Percentiles rank a stretch among this genome's conserved stretches.
phyloP scores from a whole-genome alignment of 1,140 invertebrate species.

The Drosophila equinoxialis region DNA sequence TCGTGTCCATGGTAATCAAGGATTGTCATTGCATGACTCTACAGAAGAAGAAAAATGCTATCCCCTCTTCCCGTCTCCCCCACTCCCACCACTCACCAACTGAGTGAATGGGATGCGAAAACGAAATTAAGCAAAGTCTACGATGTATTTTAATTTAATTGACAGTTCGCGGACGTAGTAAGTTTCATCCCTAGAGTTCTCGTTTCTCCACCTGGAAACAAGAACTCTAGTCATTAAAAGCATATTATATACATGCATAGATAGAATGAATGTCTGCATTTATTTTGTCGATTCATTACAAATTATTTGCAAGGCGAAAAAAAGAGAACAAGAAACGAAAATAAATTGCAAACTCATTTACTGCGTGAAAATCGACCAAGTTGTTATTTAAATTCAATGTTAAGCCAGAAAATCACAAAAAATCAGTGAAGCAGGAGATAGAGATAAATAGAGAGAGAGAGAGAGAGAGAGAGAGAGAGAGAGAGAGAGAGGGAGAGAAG shows the following conservation, averaged over 20 bases:
- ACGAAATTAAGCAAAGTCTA: conserved; percentile 74
- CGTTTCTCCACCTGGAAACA: conserved; percentile 26
- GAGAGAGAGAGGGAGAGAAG: too few species aligned
- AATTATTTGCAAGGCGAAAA: conserved; percentile 55
- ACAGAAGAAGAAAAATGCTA: conserved; percentile 25
- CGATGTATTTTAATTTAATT: conserved; percentile 74
- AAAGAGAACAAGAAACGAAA: conserved; percentile 39
- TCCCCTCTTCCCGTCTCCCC: neutral
- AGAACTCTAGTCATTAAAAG: conserved; percentile 65
- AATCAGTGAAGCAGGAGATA: conserved; percentile 47
- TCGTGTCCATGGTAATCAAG: conserved; percentile 70
- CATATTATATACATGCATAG: conserved; percentile 54
- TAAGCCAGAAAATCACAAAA: conserved; percentile 38
- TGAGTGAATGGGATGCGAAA: conserved; percentile 48
- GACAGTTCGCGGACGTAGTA: conserved; percentile 61
- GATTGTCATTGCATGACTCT: conserved; percentile 76
- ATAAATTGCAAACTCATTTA: conserved; percentile 78
- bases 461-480: conserved; percentile 5
- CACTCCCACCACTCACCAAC: neutral
- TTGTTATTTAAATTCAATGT: conserved; percentile 29
- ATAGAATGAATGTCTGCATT: conserved; percentile 25
- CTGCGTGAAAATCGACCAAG: conserved; percentile 50
- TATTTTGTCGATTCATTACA: conserved; percentile 75
- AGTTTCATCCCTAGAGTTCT: conserved; percentile 2
- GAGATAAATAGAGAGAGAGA: neutral